Percentiles rank a stretch among this genome's conserved stretches.
These are phyloP conservation scores for Ptilonorhynchus violaceus DNA, from an alignment of 2,113 vertebrate genomes.

Conservation along the genomic window DNA sequence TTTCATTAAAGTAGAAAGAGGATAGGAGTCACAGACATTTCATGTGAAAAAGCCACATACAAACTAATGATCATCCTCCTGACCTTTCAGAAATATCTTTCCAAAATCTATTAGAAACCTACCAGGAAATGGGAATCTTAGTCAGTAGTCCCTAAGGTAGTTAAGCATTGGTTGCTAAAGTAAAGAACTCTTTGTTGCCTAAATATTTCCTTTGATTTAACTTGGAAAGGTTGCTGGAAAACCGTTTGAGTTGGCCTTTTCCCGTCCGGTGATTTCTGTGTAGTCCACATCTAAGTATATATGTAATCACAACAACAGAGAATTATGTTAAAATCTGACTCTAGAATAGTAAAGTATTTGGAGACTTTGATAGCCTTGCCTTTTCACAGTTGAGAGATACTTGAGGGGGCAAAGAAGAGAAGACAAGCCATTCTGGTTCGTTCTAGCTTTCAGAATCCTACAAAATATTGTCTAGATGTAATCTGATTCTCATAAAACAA, in stretches of 20 bases:
- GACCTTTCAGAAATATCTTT: neutral
- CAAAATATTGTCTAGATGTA: neutral
- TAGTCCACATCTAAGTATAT: constrained; percentile 9
- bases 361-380: neutral
- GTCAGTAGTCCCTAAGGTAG: neutral
- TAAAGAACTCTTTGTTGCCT: constrained; percentile 37
- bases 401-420: neutral
- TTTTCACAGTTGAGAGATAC: neutral
- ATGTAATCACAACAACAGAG: neutral
- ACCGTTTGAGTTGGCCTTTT: constrained; percentile 8
- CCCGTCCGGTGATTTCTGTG: neutral
- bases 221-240: constrained; percentile 29
- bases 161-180: neutral
- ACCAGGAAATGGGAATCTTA: constrained; percentile 7
- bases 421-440: neutral
- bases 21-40: neutral
- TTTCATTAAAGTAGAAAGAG: neutral
- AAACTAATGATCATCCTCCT: neutral
- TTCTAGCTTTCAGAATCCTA: neutral
- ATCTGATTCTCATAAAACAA: neutral
- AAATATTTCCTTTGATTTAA: constrained; percentile 12
- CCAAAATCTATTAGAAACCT: neutral
- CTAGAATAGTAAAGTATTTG: neutral
- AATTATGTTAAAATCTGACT: neutral
- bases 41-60: neutral